Base-by-base conservation (phyloP, 2,797 vertebrate species). In the Notolepis coatsorum region DNA sequence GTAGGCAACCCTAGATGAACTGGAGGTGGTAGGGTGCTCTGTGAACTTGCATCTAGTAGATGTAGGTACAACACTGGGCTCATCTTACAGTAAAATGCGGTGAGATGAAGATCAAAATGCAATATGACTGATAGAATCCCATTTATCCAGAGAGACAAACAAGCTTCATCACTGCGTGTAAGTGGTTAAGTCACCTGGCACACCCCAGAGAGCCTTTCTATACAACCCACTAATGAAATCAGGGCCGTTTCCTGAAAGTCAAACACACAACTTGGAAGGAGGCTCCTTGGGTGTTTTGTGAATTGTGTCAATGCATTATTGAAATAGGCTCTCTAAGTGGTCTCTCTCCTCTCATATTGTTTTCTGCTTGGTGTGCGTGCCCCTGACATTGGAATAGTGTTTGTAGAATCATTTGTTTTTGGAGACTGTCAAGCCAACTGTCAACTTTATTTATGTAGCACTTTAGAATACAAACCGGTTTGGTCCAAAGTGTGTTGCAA, bases 281-380 rank as follows among this genome's bases (percentile, higher is more conserved):
- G n/a, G 73, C 63, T 68, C 13, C 25, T 56, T 61, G 15, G 38
- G 70, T 18, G 43, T 68, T 84, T 56, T 68, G 73, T 0, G n/a
- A n/a, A 21, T 72, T 47, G 33, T 59, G 61, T n/a, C n/a, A 79
- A 84, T 83, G 71, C 80, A 78, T 89, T 81, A 85, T 84, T 88
- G 56, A 88, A 80, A 84, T 76, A 57, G 55, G 67, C 67, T 84
- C 71, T 79, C 58, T 62, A 71, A 87, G 77, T 72, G 69, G 65
- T 60, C 69, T 76, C 75, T 33, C 54, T 68, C 71, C 58, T 56
- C 70, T 73, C 53, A 37, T 55, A 73, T 73, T 73, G 27, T 82
- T 75, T 74, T 65, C 67, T 48, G 70, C 39, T 35, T 51, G 20
- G 28, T 70, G 49, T 69, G 63, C 51, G 1, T 5, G 1, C 38